Evolutionary conservation across 2,113 vertebrate species (phyloP).

Genomic region (Ptilonorhynchus violaceus): DNA sequence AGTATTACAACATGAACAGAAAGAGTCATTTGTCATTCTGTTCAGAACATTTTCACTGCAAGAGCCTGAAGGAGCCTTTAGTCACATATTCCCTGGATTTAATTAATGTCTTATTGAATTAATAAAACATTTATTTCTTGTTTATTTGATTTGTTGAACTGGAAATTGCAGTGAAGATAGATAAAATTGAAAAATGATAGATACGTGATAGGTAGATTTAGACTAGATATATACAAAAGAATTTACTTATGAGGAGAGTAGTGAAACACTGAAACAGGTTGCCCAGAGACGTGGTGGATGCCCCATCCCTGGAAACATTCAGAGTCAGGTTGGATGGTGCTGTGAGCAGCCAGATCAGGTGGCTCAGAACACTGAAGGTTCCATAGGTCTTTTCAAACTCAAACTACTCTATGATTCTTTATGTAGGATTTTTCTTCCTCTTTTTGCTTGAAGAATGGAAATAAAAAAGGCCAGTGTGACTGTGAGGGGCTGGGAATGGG

Average conservation of each 20-base stretch:
- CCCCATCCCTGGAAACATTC: neutral
- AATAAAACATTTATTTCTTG: conserved; percentile 8
- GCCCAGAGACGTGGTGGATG: neutral
- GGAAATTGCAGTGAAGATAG: conserved; percentile 7
- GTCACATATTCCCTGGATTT: neutral
- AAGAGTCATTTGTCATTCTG: neutral
- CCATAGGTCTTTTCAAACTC: neutral
- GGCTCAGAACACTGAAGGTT: neutral
- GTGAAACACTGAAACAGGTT: neutral
- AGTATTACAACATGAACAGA: neutral
- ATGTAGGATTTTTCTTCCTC: conserved; percentile 3
- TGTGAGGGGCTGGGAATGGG: neutral
- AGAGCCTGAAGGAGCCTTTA: neutral
- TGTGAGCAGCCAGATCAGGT: neutral
- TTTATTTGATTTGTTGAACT: conserved; percentile 50
- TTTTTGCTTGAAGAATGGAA: neutral
- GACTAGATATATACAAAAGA: neutral
- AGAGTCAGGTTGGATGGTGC: rapidly evolving
- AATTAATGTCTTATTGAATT: conserved; percentile 9
- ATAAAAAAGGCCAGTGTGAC: neutral
- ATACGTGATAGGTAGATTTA: neutral
- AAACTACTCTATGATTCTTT: neutral
- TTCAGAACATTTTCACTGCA: conserved; percentile 15
- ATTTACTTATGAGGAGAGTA: neutral
- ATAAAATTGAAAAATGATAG: rapidly evolving